Percentiles rank a stretch among this genome's conserved stretches.
Conservation (phyloP, 2,797 vertebrate species). For the Gobionotothen gibberifrons region DNA sequence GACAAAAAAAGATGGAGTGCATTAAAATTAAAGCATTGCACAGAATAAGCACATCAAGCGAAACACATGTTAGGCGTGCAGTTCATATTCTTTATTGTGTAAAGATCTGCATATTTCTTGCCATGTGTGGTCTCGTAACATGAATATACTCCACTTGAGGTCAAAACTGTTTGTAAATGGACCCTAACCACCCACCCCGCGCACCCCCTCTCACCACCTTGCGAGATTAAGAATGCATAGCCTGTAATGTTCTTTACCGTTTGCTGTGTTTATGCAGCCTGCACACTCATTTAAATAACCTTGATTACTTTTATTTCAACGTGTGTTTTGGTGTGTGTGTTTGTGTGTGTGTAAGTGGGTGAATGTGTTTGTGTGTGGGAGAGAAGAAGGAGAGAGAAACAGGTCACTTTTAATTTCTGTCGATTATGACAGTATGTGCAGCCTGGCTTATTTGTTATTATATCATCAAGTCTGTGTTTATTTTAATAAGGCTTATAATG, state of each 20-base stretch:
- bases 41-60: slow-evolving; percentile 25
- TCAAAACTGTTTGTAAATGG: slow-evolving; percentile 52
- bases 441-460: slow-evolving; percentile 75
- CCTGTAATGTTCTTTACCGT: slow-evolving; percentile 64
- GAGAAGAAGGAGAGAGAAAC: slow-evolving; percentile 37
- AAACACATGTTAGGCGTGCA: slow-evolving; percentile 6
- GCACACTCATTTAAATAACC: slow-evolving; percentile 81
- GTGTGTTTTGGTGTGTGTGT: slow-evolving; percentile 25
- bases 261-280: slow-evolving; percentile 72
- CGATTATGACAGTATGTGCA: slow-evolving; percentile 68
- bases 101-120: slow-evolving; percentile 26
- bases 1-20: not conserved
- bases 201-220: slow-evolving; percentile 46
- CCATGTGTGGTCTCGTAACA: slow-evolving; percentile 24
- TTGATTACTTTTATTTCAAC: slow-evolving; percentile 78
- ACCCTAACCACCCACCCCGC: slow-evolving; percentile 56
- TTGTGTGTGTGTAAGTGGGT: not conserved
- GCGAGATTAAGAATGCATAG: slow-evolving; percentile 65
- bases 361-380: slow-evolving; percentile 18
- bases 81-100: slow-evolving; percentile 29
- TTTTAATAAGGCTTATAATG: slow-evolving; percentile 83
- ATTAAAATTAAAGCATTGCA: slow-evolving; percentile 16
- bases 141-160: slow-evolving; percentile 26
- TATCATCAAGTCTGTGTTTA: slow-evolving; percentile 79
- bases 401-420: slow-evolving; percentile 69